Percentiles rank a stretch among this genome's conserved stretches.
phyloP scores from a whole-genome alignment of 2,113 vertebrate species.

The Pteropus alecto region DNA sequence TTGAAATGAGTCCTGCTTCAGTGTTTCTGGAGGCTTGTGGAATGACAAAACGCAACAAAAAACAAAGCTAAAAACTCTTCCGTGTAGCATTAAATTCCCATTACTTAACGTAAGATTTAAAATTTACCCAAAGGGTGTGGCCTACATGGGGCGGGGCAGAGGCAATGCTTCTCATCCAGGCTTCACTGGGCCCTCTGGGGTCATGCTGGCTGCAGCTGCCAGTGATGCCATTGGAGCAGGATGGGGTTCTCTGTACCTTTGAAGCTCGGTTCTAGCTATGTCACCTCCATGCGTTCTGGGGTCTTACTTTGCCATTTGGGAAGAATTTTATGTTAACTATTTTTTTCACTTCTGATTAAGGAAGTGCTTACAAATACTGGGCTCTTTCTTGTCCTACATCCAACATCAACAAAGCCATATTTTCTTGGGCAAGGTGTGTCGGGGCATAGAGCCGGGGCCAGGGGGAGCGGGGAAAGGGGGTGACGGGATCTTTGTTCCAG shows the following conservation, averaged over 20 bases:
- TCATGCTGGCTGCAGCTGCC: neutral
- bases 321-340: neutral
- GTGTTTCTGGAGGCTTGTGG: neutral
- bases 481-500: neutral
- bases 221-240: rapidly evolving
- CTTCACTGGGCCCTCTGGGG: neutral
- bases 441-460: neutral
- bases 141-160: neutral
- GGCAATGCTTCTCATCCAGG: too few species aligned
- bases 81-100: neutral
- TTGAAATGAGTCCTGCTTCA: neutral
- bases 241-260: neutral
- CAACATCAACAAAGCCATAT: neutral
- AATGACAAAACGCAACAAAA: neutral
- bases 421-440: neutral
- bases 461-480: neutral
- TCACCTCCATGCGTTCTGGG: neutral
- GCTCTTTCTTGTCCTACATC: neutral
- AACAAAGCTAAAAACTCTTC: neutral
- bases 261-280: rapidly evolving
- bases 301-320: neutral
- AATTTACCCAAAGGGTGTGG: neutral
- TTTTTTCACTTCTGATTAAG: neutral
- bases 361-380: neutral
- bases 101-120: neutral